These are phyloP conservation scores for Antitype chi DNA, from an alignment of 2,888 invertebrate species.

Conservation along the genomic window DNA sequence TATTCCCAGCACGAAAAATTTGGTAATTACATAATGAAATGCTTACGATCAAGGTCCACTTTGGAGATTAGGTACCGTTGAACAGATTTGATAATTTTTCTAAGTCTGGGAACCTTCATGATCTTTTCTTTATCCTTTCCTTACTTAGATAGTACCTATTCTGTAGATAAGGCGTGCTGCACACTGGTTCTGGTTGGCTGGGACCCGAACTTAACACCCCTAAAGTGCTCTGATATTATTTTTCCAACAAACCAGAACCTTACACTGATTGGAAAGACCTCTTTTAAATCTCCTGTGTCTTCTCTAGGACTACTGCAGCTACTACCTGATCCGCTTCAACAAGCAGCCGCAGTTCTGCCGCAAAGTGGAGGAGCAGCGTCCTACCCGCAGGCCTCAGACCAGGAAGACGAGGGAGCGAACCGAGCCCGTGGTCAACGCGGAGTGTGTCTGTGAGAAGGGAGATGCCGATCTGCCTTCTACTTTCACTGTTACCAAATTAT, in stretches of 20 bases:
- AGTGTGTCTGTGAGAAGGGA: slow-evolving; percentile 58
- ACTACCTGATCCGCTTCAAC: slow-evolving; percentile 96
- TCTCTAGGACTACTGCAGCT: slow-evolving; percentile 93
- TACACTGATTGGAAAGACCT: not conserved
- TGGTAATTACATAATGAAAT: not conserved
- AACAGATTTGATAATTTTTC: not conserved
- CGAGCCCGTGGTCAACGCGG: slow-evolving; percentile 57
- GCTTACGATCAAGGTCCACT: not conserved
- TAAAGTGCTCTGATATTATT: not conserved
- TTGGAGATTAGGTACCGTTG: not conserved
- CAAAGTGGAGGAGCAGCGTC: slow-evolving; percentile 81
- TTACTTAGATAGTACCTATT: not conserved
- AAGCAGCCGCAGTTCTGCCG: slow-evolving; percentile 96
- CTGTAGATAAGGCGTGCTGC: not conserved
- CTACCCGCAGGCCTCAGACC: slow-evolving; percentile 76
- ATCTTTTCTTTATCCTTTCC: not conserved
- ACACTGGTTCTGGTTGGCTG: not conserved
- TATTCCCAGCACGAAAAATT: not conserved
- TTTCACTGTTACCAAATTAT: slow-evolving; percentile 80
- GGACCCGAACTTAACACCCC: not conserved
- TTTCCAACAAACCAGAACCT: not conserved
- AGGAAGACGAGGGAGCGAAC: slow-evolving; percentile 64
- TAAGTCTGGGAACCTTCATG: not conserved
- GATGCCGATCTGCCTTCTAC: slow-evolving; percentile 77
- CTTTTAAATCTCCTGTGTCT: not conserved